Percentiles rank a stretch among this genome's conserved stretches.
Conservation (phyloP, 2,888 invertebrate species). For the Drosophila silvestris region DNA sequence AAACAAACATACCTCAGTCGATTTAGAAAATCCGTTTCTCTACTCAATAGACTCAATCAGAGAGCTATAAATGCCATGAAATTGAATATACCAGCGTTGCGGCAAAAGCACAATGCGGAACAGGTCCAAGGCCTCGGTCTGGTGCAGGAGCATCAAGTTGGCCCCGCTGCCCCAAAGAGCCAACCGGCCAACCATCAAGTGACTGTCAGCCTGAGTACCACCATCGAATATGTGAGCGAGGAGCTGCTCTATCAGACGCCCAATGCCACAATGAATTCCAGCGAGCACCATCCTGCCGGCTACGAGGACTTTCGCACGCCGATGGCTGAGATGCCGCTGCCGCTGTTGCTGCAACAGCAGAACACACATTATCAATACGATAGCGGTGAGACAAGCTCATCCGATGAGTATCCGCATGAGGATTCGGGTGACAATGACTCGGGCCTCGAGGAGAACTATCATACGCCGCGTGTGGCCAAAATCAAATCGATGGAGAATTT, state of each 20-base stretch:
- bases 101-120: conserved; percentile 61
- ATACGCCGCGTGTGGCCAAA: conserved; percentile 84
- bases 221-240: conserved; percentile 74
- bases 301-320: conserved; percentile 84
- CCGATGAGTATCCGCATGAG: conserved; percentile 63
- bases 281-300: conserved; percentile 54
- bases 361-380: conserved; percentile 69
- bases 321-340: conserved; percentile 78
- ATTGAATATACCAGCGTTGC: conserved; percentile 83
- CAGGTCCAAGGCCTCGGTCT: conserved; percentile 30
- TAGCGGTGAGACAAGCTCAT: conserved; percentile 65
- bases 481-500: conserved; percentile 85
- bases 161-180: neutral
- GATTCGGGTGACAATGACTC: conserved; percentile 83
- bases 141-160: conserved; percentile 36
- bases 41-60: conserved; percentile 85
- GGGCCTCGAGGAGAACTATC: conserved; percentile 84
- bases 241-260: conserved; percentile 83
- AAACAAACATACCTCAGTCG: conserved; percentile 66
- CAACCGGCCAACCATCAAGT: conserved; percentile 22
- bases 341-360: conserved; percentile 33
- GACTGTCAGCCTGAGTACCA: conserved; percentile 49
- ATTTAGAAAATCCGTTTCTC: conserved; percentile 86
- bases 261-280: conserved; percentile 81
- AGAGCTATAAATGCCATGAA: conserved; percentile 84